phyloP scores from a whole-genome alignment of 2,797 vertebrate species.

The Micropoecilia bifurca region DNA sequence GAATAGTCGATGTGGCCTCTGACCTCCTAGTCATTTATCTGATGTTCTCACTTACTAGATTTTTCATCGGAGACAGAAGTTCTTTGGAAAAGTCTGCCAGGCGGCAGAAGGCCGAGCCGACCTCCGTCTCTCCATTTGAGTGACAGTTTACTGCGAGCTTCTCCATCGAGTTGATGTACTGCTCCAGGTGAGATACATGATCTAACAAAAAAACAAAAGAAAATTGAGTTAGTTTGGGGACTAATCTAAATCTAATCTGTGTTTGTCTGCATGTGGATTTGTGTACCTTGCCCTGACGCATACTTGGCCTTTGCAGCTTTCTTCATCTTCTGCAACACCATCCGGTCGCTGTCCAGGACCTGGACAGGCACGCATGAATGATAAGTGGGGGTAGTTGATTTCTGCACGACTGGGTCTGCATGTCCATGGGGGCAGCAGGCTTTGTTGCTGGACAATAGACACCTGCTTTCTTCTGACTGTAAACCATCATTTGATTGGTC shows the following conservation, averaged over 20 bases:
- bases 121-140: constrained; percentile 81
- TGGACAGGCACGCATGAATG: constrained; percentile 43
- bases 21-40: not conserved
- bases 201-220: constrained; percentile 41
- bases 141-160: constrained; percentile 84
- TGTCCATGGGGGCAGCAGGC: constrained; percentile 18
- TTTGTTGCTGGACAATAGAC: constrained; percentile 50
- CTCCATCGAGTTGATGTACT: constrained; percentile 84
- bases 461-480: constrained; percentile 36
- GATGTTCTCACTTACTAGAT: constrained; percentile 69
- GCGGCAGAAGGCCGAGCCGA: constrained; percentile 82
- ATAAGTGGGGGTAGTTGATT: not conserved
- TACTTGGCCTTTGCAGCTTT: constrained; percentile 86
- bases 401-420: constrained; percentile 15
- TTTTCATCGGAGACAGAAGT: constrained; percentile 82
- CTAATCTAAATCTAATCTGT: not conserved
- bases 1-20: not conserved
- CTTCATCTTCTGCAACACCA: constrained; percentile 87
- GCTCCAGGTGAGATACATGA: constrained; percentile 82
- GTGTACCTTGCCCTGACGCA: constrained; percentile 83
- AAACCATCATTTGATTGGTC: constrained; percentile 5
- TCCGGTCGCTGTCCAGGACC: constrained; percentile 84
- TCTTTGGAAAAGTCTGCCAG: constrained; percentile 85
- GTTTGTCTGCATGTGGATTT: constrained; percentile 45
- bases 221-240: not conserved